Evolutionary conservation across 2,113 vertebrate species (phyloP), one percentile per base, ranked within the genome.

Genomic region (Verasper variegatus): DNA sequence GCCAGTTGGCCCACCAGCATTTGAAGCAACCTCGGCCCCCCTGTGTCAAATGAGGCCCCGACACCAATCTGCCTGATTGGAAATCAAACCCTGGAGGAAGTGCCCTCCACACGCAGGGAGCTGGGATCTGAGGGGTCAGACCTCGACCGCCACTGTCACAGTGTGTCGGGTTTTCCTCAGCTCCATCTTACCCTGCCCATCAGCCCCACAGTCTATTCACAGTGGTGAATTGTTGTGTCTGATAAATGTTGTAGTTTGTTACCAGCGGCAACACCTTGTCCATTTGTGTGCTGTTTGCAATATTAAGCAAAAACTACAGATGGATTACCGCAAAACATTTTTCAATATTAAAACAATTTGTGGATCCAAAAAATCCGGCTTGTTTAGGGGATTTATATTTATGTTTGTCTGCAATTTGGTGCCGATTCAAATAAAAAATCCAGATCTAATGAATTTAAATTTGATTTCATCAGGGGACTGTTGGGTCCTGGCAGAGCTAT

Each of bases 41-140:
- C 81, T 2, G 56, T 86, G 82, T 89, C 80, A 86, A 84, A 82
- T 40, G 70, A 70, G 81, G 79, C 63, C 85, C 80, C 78, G 65
- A 76, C 74, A 76, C 77, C 86, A 91, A 89, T 92, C 89, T 86
- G 78, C 78, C 80, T 91, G 88, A 92, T 93, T 91, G 80, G 75
- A 88, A 83, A 83, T 60, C 52, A 84, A 72, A 91, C 76, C 85
- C 68, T 42, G 49, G 69, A 65, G n/a, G 40, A 74, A 67, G 63
- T 15, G 20, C 62, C 73, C 71, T 74, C 15, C 12, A 1, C 71
- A 18, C 9, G 21, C 60, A 27, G 52, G 59, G 70, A 86, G 66
- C 26, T 17, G 66, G 17, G 57, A 60, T 86, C 59, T 78, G 37
- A 75, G 66, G 75, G 81, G 55, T 85, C 74, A 77, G 63, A 84